phyloP scores from a whole-genome alignment of 2,797 vertebrate species.

The Sandelia bainsii region DNA sequence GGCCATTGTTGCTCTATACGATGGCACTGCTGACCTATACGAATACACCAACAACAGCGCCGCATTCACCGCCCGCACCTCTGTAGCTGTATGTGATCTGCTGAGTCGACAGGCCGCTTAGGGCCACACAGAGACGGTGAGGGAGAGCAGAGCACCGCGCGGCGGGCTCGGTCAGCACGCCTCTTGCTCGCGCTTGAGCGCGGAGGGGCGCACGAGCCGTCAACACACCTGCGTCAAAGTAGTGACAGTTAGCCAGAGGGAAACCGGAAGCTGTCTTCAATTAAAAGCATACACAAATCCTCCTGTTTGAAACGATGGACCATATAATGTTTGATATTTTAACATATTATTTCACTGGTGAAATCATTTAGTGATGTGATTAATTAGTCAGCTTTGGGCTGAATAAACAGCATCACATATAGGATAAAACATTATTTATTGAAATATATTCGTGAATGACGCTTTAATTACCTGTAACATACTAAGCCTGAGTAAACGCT shows the following conservation, averaged over 20 bases:
- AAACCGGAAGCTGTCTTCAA: neutral
- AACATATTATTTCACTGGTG: no score
- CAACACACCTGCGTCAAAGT: constrained; percentile 39
- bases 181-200: constrained; percentile 15
- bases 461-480: no score
- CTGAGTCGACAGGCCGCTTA: constrained; percentile 75
- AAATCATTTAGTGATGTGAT: neutral
- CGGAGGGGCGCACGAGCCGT: neutral
- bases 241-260: neutral
- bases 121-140: constrained; percentile 46
- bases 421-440: no score
- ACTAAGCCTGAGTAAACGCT: no score
- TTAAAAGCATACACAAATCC: neutral
- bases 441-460: no score
- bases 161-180: no score
- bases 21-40: constrained; percentile 82
- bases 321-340: neutral
- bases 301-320: neutral
- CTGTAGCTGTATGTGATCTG: constrained; percentile 65
- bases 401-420: no score
- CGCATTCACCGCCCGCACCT: constrained; percentile 59
- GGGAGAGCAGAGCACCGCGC: constrained; percentile 14
- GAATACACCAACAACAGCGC: constrained; percentile 73
- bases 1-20: constrained; percentile 79
- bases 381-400: no score